Conservation (phyloP, 2,888 invertebrate species). For the Thereva unica region DNA sequence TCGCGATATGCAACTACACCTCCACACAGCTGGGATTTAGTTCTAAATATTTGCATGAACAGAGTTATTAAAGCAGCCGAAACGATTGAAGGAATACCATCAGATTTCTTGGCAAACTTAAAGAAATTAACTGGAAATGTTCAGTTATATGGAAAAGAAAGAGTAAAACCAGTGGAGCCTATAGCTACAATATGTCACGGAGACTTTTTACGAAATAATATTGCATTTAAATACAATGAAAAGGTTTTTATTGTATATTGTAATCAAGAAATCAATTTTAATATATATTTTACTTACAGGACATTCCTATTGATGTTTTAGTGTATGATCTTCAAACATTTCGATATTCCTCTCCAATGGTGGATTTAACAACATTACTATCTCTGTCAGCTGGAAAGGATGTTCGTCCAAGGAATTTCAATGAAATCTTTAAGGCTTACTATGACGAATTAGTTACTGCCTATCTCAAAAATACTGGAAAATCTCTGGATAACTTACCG, state of each 20-base stretch:
- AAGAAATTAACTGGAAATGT: constrained; percentile 42
- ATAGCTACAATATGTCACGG: constrained; percentile 54
- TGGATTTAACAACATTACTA: constrained; percentile 52
- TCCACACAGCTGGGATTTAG: constrained; percentile 43
- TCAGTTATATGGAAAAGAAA: constrained; percentile 46
- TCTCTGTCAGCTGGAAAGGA: constrained; percentile 49
- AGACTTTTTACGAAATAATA: constrained; percentile 55
- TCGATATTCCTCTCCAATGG: constrained; percentile 54
- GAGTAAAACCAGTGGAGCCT: constrained; percentile 52
- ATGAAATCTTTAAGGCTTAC: constrained; percentile 51
- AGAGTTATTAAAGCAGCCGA: constrained; percentile 44
- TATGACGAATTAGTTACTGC: constrained; percentile 46
- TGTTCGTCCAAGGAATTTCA: constrained; percentile 50
- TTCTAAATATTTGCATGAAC: constrained; percentile 36
- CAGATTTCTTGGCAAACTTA: constrained; percentile 47
- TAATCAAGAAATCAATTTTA: background rate
- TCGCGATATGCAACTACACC: constrained; percentile 47
- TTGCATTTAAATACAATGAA: constrained; percentile 52
- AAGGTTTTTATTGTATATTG: constrained; percentile 17
- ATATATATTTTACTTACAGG: constrained; percentile 35
- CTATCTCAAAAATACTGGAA: constrained; percentile 40
- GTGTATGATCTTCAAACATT: constrained; percentile 58
- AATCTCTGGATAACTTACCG: constrained; percentile 45
- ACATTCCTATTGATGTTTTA: constrained; percentile 49
- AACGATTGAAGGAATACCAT: constrained; percentile 44